phyloP scores from a whole-genome alignment of 2,888 invertebrate species.

The Colletes collaris region DNA sequence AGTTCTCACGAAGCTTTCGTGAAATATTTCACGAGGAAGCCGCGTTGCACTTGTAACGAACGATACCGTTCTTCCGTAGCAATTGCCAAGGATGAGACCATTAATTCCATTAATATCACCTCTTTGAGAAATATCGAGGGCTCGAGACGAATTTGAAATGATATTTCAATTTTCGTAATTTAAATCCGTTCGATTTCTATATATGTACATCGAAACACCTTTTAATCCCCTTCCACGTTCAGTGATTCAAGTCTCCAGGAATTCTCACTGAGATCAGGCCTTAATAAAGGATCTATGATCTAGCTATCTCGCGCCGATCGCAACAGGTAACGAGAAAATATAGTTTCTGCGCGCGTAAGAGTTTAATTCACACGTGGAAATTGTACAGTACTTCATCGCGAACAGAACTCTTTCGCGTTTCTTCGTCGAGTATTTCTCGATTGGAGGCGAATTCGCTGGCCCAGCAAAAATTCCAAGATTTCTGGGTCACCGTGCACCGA shows the following conservation, averaged over 20 bases:
- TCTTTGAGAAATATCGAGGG: background rate
- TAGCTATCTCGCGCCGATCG: background rate
- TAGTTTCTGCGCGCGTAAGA: too few species aligned
- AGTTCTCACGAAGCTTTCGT: constrained; percentile 53
- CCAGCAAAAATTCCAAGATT: background rate
- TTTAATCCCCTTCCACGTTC: background rate
- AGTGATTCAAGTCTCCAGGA: constrained; percentile 13
- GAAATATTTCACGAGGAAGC: constrained; percentile 46
- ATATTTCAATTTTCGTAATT: background rate
- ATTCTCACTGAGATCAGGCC: constrained; percentile 21
- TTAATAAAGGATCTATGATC: constrained; percentile 14
- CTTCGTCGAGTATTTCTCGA: too few species aligned
- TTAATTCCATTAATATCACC: background rate
- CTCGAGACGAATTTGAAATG: background rate
- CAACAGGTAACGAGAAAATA: too few species aligned
- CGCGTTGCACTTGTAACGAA: constrained; percentile 5
- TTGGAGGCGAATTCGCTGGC: too few species aligned
- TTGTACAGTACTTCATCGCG: too few species aligned
- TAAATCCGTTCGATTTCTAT: background rate
- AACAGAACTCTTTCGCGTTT: too few species aligned
- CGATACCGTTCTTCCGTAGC: constrained; percentile 45
- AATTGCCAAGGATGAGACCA: background rate
- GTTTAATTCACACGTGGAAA: too few species aligned
- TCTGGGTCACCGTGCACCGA: background rate
- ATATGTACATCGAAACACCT: background rate